Evolutionary conservation across 1,140 invertebrate species (phyloP), one percentile per base, ranked within the genome.

Genomic region (Diachasma alloeum): DNA sequence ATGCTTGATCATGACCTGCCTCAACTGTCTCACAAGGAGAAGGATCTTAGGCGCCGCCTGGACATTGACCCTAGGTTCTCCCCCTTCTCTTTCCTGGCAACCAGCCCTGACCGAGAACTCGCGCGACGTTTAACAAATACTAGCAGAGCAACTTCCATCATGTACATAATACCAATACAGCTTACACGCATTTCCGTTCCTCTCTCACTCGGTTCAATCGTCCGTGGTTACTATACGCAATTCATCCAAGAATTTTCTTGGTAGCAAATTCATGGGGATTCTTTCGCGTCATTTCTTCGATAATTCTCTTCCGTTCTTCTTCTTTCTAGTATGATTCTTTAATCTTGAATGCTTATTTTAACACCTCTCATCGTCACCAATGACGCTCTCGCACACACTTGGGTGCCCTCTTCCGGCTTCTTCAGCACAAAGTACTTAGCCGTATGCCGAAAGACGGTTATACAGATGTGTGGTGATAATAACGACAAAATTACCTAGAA

Each of bases 1-100:
- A 69, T 69, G 70, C 68, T 71, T 63, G 59, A 72, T 81, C 87
- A 80, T 85, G 88, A 89, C 87, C 88, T 89, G 87, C 87, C 88
- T 85, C 85, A 79, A 72, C 59, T 59, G 53, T 78, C 76, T 42
- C 78, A 63, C 24, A 63, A 81, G 78, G 77, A 78, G 80, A 73
- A 81, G 85, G 85, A 87, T 87, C 85, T 87, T 83, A 88, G 88
- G 87, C 87, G 88, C 87, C 87, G 83, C 85, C 81, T 87, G 88
- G 88, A 76, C 87, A 81, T 88, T 89, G 88, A 89, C 87, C 39
- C 39, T 10, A 24, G 8, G 17, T 17, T 44, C 22, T 48, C 17
- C 37, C 36, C 19, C 39, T 46, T 48, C 19, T 46, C 42, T 71
- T 71, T 24, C 39, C 44, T 71, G 42, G 19, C 39, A 46, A 11